Conservation (phyloP, 2,888 invertebrate genomes). For the Lepeophtheirus nordmannii region DNA sequence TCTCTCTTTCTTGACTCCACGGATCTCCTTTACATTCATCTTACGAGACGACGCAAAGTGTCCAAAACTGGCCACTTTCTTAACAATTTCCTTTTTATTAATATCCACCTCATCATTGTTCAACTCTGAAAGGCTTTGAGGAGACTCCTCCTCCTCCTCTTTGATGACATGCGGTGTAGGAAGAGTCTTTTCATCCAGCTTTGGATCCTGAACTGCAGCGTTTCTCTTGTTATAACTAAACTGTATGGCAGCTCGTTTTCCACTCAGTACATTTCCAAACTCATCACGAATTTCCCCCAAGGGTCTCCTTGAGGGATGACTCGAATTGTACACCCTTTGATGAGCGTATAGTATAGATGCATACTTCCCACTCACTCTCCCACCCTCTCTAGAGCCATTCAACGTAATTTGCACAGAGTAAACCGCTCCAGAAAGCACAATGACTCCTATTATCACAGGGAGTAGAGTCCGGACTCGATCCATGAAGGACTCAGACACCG, state of each 20-base stretch:
- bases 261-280: not conserved
- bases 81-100: not conserved
- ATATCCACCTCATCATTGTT: not conserved
- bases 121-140: not conserved
- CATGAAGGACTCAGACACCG: not conserved
- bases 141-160: not conserved
- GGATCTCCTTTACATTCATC: not conserved
- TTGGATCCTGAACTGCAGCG: not conserved
- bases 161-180: not conserved
- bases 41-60: not conserved
- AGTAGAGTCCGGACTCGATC: not conserved
- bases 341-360: not conserved
- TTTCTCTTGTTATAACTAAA: not conserved
- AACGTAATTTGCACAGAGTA: not conserved
- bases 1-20: too few species aligned
- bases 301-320: not conserved
- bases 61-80: not conserved
- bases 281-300: not conserved
- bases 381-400: not conserved
- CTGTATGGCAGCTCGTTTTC: not conserved
- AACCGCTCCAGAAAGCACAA: not conserved
- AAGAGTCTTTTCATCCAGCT: not conserved
- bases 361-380: not conserved
- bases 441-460: not conserved
- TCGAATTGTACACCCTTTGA: not conserved